Evolutionary conservation across 1,140 invertebrate genomes (phyloP).

Genomic region (Steinernema khuongi): DNA sequence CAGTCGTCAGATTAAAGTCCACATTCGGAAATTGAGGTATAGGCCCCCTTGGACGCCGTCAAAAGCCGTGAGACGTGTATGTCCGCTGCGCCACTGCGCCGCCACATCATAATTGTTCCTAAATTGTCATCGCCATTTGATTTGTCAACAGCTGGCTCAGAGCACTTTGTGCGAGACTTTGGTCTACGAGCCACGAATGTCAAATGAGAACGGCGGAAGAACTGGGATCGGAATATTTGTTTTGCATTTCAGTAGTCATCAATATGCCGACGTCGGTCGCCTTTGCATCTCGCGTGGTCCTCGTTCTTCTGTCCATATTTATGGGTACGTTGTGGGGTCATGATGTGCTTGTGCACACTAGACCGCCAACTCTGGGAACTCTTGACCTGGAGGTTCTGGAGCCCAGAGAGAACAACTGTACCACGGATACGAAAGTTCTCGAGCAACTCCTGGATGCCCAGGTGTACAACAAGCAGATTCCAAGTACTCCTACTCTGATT

Average conservation of each 20-base stretch:
- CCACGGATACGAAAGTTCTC: slow-evolving; percentile 46
- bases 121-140: background rate
- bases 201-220: background rate
- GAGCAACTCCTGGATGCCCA: slow-evolving; percentile 55
- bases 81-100: too few relatives aligned
- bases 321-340: background rate
- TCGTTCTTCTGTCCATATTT: background rate
- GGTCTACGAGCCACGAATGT: background rate
- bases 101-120: background rate
- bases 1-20: too few relatives aligned
- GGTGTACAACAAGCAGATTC: slow-evolving; percentile 56
- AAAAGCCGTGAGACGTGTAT: too few relatives aligned
- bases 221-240: background rate
- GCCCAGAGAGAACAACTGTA: background rate
- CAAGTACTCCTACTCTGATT: slow-evolving; percentile 29
- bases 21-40: too few relatives aligned
- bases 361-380: background rate
- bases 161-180: background rate
- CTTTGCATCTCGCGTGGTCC: background rate
- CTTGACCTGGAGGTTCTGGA: background rate
- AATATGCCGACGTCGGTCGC: background rate
- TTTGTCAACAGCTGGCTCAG: background rate
- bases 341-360: background rate
- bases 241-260: background rate
- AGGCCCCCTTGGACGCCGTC: too few relatives aligned